These are phyloP conservation scores for Lordiphosa collinella DNA, from an alignment of 1,140 invertebrate genomes.

Conservation along the genomic window DNA sequence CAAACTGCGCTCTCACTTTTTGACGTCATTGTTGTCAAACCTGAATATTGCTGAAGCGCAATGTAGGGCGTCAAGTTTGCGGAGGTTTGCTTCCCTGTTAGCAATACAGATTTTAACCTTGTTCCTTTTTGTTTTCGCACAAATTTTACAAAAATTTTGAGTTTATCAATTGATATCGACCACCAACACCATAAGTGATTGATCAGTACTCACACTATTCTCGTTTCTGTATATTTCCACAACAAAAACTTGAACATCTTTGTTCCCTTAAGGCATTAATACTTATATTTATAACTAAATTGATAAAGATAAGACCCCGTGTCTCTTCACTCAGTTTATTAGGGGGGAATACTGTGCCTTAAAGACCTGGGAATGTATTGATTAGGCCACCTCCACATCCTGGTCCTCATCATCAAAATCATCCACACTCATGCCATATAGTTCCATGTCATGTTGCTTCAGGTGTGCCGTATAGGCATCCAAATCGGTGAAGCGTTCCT, in stretches of 20 bases:
- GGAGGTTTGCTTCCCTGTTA: too few relatives aligned
- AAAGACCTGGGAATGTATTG: slow-evolving; percentile 7
- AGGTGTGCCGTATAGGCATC: slow-evolving; percentile 66
- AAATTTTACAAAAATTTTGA: too few relatives aligned
- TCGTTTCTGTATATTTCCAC: slow-evolving; percentile 1
- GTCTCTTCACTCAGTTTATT: background rate
- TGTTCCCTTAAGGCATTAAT: slow-evolving; percentile 18
- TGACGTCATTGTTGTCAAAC: too few relatives aligned
- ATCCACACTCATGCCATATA: slow-evolving; percentile 56
- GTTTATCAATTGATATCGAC: too few relatives aligned
- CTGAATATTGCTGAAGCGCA: too few relatives aligned
- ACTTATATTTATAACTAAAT: slow-evolving; percentile 36
- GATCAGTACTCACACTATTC: too few relatives aligned
- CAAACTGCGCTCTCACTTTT: too few relatives aligned
- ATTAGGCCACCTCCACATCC: slow-evolving; percentile 58
- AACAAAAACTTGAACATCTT: slow-evolving; percentile 34
- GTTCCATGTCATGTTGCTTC: slow-evolving; percentile 60
- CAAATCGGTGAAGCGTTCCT: slow-evolving; percentile 59
- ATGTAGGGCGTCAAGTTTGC: too few relatives aligned
- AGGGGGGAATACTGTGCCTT: slow-evolving; percentile 3
- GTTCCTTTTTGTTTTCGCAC: too few relatives aligned
- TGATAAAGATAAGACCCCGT: background rate
- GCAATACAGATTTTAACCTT: too few relatives aligned
- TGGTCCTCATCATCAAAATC: slow-evolving; percentile 53
- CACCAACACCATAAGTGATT: too few relatives aligned